These are phyloP conservation scores for Phaonia tiefii DNA, from an alignment of 2,888 invertebrate species.

Conservation along the genomic window DNA sequence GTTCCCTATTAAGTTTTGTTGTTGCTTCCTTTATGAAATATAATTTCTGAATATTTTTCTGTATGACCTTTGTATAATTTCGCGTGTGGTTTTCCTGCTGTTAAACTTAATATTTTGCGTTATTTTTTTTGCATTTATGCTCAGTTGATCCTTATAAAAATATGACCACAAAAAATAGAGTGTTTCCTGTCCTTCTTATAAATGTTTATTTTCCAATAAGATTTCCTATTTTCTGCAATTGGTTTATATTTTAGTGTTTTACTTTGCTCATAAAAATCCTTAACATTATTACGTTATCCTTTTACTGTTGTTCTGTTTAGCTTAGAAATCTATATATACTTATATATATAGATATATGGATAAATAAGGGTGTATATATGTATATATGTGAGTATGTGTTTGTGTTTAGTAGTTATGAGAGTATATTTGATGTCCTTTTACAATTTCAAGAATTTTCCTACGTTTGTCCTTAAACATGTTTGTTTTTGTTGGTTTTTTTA, in stretches of 20 bases:
- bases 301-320: slow-evolving; percentile 20
- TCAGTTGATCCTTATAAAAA: slow-evolving; percentile 55
- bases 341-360: too few species aligned
- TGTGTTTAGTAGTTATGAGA: too few species aligned
- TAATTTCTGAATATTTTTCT: too few species aligned
- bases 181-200: slow-evolving; percentile 17
- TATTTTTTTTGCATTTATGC: slow-evolving; percentile 17
- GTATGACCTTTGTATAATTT: neutral
- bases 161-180: slow-evolving; percentile 63
- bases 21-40: too few species aligned
- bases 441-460: slow-evolving; percentile 52
- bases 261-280: slow-evolving; percentile 18
- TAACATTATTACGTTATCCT: neutral
- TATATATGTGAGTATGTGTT: slow-evolving; percentile 46
- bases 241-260: slow-evolving; percentile 21
- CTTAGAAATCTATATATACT: slow-evolving; percentile 38
- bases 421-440: slow-evolving; percentile 8
- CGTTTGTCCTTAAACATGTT: slow-evolving; percentile 61
- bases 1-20: neutral
- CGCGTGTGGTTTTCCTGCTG: too few species aligned
- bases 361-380: slow-evolving; percentile 27
- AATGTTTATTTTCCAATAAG: slow-evolving; percentile 5
- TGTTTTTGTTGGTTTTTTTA: slow-evolving; percentile 50
- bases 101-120: slow-evolving; percentile 42
- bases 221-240: slow-evolving; percentile 38